These are phyloP conservation scores for Peucedramus taeniatus DNA, from an alignment of 2,113 vertebrate genomes.

Conservation along the genomic window DNA sequence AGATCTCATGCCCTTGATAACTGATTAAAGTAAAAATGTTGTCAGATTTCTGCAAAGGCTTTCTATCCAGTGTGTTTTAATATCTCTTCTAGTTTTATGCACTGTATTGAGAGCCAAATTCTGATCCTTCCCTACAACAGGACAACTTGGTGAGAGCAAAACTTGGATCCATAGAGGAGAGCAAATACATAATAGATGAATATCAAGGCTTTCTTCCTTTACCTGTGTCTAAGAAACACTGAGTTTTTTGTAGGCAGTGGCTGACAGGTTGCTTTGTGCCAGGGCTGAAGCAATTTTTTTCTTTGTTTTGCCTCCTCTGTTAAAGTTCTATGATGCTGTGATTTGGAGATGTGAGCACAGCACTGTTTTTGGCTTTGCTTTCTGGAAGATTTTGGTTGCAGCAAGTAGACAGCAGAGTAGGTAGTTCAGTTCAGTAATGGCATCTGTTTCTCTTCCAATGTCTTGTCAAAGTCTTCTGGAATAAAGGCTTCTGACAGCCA, in stretches of 20 bases:
- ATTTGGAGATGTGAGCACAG: neutral
- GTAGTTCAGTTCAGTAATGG: neutral
- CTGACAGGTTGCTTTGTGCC: neutral
- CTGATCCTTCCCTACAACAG: neutral
- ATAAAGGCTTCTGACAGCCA: neutral
- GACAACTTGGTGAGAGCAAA: neutral
- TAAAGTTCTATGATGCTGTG: neutral
- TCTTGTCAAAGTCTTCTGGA: neutral
- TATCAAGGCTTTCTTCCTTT: neutral
- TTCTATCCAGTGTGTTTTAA: neutral
- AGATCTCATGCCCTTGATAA: neutral
- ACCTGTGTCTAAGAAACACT: neutral
- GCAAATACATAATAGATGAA: neutral
- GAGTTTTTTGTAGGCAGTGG: neutral
- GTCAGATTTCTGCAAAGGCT: neutral
- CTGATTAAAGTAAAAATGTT: neutral
- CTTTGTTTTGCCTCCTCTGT: neutral
- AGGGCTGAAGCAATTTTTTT: neutral
- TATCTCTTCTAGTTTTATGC: neutral
- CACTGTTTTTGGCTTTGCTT: neutral
- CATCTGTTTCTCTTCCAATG: neutral
- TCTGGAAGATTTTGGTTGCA: neutral
- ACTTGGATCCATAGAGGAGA: neutral
- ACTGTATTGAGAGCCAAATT: neutral
- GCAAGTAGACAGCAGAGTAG: neutral